These are phyloP conservation scores for Gymnopithys bicolor DNA, from an alignment of 2,797 vertebrate species.

Conservation along the genomic window DNA sequence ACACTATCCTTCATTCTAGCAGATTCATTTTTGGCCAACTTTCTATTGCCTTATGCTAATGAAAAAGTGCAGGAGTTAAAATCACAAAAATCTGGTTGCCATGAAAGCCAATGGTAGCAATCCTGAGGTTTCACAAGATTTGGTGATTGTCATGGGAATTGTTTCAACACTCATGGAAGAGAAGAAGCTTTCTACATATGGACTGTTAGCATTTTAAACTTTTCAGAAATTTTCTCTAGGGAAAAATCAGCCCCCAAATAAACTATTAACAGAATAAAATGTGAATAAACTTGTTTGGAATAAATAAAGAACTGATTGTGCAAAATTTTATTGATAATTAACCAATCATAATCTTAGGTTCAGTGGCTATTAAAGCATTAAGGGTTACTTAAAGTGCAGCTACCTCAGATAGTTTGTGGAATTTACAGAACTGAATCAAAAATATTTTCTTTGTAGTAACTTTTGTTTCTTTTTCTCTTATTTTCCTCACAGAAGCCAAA, in stretches of 20 bases:
- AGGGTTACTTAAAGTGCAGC: background rate
- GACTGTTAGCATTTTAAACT: background rate
- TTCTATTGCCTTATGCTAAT: background rate
- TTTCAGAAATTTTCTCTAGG: background rate
- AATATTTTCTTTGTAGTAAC: background rate
- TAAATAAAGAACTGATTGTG: rapidly evolving
- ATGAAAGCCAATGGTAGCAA: background rate
- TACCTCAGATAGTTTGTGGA: background rate
- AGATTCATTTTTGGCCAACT: background rate
- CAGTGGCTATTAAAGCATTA: background rate
- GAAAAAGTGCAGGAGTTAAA: background rate
- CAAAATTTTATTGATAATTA: background rate
- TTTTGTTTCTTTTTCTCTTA: background rate
- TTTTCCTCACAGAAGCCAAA: background rate
- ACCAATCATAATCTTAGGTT: background rate
- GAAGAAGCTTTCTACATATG: background rate
- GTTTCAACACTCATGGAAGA: background rate
- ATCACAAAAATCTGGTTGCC: background rate
- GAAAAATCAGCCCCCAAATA: background rate
- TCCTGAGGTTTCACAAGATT: background rate
- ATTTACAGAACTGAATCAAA: background rate
- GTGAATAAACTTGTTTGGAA: background rate
- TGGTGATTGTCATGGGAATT: background rate
- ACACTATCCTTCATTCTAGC: too few species aligned
- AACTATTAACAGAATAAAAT: background rate